Base-by-base conservation (phyloP, 2,888 invertebrate genomes). In the Rambutsinella grinnellia region DNA sequence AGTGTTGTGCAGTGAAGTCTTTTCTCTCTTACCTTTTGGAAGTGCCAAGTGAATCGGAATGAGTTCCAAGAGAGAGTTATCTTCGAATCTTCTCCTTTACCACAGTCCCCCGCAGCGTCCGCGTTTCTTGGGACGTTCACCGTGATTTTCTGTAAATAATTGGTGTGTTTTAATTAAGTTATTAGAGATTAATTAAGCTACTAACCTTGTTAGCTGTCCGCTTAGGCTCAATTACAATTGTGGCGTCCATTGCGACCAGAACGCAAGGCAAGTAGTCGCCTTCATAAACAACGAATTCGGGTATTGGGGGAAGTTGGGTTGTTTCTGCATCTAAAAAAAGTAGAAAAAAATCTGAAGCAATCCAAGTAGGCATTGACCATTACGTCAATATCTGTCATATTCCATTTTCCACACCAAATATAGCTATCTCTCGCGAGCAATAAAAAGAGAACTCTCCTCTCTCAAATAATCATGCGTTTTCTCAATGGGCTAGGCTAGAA, bases 111-210 rank as follows among this genome's bases (percentile, higher is more conserved):
- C 0, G 90, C 90, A 0, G 94, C 90, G 60, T 89, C 89, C 0
- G 93, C 92, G 82, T 91, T 90, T 82, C 92, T 91, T 0, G 94
- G 94, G 53, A 95, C 90, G 84, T 92, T 94, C 0, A 92, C 89
- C 85, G 92, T 92, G 0, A 91, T 93, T 85, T 92, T 91, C 91
- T 91, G 86, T 2, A 87, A 87, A 46, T 63, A 68, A 47, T n/a
- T n/a, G n/a, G 44, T 15, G 27, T 3, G n/a, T 53, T 21, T 54
- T 36, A 17, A 23, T 57, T 57, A 57, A 67, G 27, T 36, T 44
- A 10, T 21, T 28, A 36, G 36, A 36, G 36, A n/a, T 8, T 2
- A 8, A 17, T 26, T 61, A 44, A 61, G 15, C 47, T 21, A 6
- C n/a, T 8, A 49, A 74, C 72, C 60, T 81, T 79, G 58, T 80